Evolutionary conservation across 1,140 invertebrate genomes (phyloP).

Genomic region (Drosophila erecta): DNA sequence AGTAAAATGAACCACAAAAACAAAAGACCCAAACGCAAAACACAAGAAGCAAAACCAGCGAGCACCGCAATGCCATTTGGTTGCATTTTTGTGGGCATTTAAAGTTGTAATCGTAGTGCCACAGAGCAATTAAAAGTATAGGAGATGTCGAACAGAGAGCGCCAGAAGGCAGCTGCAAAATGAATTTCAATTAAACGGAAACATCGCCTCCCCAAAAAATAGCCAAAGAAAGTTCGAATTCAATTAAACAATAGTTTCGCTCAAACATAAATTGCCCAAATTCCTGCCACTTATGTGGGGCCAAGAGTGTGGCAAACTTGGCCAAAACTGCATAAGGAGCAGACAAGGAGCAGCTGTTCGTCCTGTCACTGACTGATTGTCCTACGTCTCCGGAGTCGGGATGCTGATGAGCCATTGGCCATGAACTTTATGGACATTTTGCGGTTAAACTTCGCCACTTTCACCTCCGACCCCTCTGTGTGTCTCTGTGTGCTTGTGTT

Average conservation of each 20-base stretch:
- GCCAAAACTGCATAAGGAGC: slow-evolving; percentile 11
- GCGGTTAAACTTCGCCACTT: slow-evolving; percentile 42
- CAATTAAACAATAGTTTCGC: slow-evolving; percentile 40
- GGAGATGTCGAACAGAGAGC: neutral
- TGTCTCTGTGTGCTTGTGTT: slow-evolving; percentile 12
- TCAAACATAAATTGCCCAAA: slow-evolving; percentile 34
- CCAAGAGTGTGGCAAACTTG: slow-evolving; percentile 38
- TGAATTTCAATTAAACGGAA: slow-evolving; percentile 45
- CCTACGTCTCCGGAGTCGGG: slow-evolving; percentile 5
- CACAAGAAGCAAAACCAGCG: slow-evolving; percentile 2
- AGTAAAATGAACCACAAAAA: slow-evolving; percentile 23
- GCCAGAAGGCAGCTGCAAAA: slow-evolving; percentile 16
- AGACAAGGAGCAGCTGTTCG: slow-evolving; percentile 35
- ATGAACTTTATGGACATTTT: slow-evolving; percentile 62
- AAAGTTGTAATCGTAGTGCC: slow-evolving; percentile 9
- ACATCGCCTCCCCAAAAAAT: slow-evolving; percentile 13
- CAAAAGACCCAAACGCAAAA: neutral
- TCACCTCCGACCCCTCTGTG: slow-evolving; percentile 18
- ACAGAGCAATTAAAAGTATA: slow-evolving; percentile 40
- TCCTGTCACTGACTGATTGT: slow-evolving; percentile 37
- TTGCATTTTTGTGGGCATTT: slow-evolving; percentile 13
- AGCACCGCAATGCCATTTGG: slow-evolving; percentile 22
- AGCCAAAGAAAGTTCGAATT: slow-evolving; percentile 31
- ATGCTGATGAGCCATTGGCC: slow-evolving; percentile 57
- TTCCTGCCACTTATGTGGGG: slow-evolving; percentile 12